These are phyloP conservation scores for Porites rus DNA, from an alignment of 92 coral and sea anemone genomes.

Conservation along the genomic window DNA sequence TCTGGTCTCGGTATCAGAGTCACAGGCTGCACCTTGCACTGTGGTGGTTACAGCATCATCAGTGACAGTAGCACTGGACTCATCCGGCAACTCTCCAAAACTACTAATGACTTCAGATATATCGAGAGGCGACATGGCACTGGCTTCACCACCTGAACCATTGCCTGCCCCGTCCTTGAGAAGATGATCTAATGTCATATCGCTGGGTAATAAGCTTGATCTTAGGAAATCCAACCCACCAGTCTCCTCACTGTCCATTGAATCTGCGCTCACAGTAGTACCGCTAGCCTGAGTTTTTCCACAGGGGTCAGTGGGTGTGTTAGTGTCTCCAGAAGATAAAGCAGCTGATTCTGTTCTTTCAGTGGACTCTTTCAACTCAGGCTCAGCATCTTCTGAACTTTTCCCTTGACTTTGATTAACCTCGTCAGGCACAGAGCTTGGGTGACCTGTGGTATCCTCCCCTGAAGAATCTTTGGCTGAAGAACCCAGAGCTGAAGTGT, in stretches of 20 bases:
- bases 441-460: background rate
- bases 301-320: background rate
- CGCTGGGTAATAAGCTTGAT: conserved; percentile 30
- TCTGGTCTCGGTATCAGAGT: conserved; percentile 3
- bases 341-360: background rate
- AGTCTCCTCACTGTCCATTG: background rate
- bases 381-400: background rate
- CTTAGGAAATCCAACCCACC: conserved; percentile 15
- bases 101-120: conserved; percentile 33
- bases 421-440: background rate
- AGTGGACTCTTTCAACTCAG: background rate
- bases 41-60: background rate
- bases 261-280: background rate
- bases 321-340: background rate
- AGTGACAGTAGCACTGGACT: background rate
- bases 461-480: background rate
- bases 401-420: background rate
- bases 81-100: conserved; percentile 10
- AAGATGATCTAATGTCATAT: conserved; percentile 1
- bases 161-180: conserved; percentile 5
- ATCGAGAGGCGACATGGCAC: conserved; percentile 17
- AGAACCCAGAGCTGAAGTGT: conserved; percentile 14
- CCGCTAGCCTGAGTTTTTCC: background rate
- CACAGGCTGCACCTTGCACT: background rate
- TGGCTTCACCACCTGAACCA: background rate